Conservation (phyloP, 2,888 invertebrate species). For the Antitype chi region DNA sequence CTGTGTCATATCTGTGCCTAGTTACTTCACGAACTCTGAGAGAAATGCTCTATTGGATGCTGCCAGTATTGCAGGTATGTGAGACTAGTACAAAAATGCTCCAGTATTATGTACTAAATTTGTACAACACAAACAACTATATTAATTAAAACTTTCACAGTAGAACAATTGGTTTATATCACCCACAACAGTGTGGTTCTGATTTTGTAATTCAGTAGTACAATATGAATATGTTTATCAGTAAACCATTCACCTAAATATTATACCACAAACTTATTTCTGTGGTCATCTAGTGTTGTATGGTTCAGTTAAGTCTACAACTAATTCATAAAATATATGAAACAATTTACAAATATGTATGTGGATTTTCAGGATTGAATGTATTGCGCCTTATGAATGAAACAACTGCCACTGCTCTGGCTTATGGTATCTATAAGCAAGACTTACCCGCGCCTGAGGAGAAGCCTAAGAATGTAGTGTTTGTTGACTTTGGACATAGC, state of each 20-base stretch:
- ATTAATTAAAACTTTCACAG: not conserved
- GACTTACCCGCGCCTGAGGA: slow-evolving; percentile 97
- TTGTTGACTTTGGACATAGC: slow-evolving; percentile 99
- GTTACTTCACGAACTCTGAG: slow-evolving; percentile 98
- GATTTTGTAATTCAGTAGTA: slow-evolving; percentile 5
- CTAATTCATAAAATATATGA: slow-evolving; percentile 3
- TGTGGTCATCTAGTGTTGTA: slow-evolving; percentile 3
- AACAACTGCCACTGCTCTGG: slow-evolving; percentile 98
- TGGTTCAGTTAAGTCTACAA: not conserved
- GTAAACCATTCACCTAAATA: not conserved
- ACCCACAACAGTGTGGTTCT: not conserved
- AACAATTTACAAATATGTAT: not conserved
- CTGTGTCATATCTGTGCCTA: slow-evolving; percentile 98
- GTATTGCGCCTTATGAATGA: slow-evolving; percentile 99
- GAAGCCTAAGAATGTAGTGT: slow-evolving; percentile 97
- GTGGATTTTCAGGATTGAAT: slow-evolving; percentile 92
- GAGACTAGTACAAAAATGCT: slow-evolving; percentile 1
- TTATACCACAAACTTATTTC: slow-evolving; percentile 15
- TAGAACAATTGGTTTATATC: not conserved
- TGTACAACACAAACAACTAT: not conserved
- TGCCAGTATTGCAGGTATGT: slow-evolving; percentile 95
- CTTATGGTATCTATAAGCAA: slow-evolving; percentile 99
- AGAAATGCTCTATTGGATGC: slow-evolving; percentile 97
- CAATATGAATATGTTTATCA: slow-evolving; percentile 21
- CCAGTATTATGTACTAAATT: not conserved